Evolutionary conservation across 2,113 vertebrate genomes (phyloP), one percentile per base, ranked within the genome.

Genomic region (Xyliphius kryptos): DNA sequence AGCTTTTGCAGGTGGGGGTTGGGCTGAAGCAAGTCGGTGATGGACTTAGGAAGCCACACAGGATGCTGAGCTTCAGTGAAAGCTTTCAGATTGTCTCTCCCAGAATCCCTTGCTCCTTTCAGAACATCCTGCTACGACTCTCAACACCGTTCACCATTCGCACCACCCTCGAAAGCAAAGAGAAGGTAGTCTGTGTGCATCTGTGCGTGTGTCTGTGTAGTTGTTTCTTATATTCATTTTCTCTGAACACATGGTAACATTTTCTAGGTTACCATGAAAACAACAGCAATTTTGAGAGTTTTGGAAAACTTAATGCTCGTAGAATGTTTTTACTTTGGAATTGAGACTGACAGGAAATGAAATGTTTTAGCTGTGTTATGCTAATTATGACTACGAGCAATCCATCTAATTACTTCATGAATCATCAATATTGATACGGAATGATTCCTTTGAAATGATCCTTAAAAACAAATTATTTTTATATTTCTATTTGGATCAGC

Each of bases 61-160:
- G 92, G 82, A 82, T 77, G 15, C 83, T 93, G 78, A 90, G 76
- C 36, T 98, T 99, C 74, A 86, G 91, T 76, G 93, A 97, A 79
- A 92, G 90, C 84, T 99, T 99, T 2, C 92, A 97, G 80, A 91
- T 99, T 5, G 89, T 97, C 61, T 97, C 92, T 22, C 96, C 96
- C 58, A 94, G 92, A 81, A 89, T 97, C 69, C 86, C 87, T 59
- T 90, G 92, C 68, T 91, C 91, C 0, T 99, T 98, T 48, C 90
- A 91, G 78, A 87, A 89, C 61, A 92, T 99, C 66, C 85, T 99
- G 21, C 78, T 94, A 76, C 87, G 92, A 59, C 87, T 98, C 26
- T 92, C 94, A 16, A 97, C 95, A 0, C 96, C 96, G 0, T 99
- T 99, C 80, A 92, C 97, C 50, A 98, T 99, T 77, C 86, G 92